Evolutionary conservation across 2,797 vertebrate genomes (phyloP).

Genomic region (Centroberyx gerrardi): DNA sequence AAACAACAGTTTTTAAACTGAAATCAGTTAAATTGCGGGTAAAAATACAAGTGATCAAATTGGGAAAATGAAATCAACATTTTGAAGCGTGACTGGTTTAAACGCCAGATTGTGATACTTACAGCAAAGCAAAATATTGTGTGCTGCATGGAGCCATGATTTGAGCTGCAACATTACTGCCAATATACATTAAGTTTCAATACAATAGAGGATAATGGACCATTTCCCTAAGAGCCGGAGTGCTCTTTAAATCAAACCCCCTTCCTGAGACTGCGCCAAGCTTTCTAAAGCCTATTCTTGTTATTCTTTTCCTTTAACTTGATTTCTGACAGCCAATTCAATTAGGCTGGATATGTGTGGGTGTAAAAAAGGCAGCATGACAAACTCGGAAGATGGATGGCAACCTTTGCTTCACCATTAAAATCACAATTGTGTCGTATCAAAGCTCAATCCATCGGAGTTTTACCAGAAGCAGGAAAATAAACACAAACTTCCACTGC

Average conservation of each 20-base stretch:
- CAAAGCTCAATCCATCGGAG: constrained; percentile 62
- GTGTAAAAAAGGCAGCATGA: constrained; percentile 72
- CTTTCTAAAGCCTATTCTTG: constrained; percentile 54
- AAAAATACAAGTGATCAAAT: constrained; percentile 1
- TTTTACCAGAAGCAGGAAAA: constrained; percentile 60
- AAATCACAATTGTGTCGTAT: constrained; percentile 68
- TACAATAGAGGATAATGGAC: constrained; percentile 6
- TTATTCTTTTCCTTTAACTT: constrained; percentile 73
- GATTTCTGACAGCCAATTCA: constrained; percentile 80
- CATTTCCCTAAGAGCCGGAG: constrained; percentile 39
- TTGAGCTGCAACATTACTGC: constrained; percentile 3
- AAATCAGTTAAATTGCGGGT: constrained; percentile 7
- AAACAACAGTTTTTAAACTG: neutral
- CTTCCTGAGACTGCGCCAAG: constrained; percentile 45
- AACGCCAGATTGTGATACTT: neutral
- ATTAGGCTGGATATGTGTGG: constrained; percentile 76
- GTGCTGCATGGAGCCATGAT: neutral
- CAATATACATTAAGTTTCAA: constrained; percentile 16
- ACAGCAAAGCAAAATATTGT: constrained; percentile 15
- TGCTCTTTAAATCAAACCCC: constrained; percentile 58
- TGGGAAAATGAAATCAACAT: constrained; percentile 5
- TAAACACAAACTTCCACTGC: constrained; percentile 46
- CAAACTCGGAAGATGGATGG: constrained; percentile 80
- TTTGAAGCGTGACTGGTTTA: constrained; percentile 11
- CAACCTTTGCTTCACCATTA: constrained; percentile 82